Percentiles rank a stretch among this genome's conserved stretches.
phyloP scores from a whole-genome alignment of 2,888 invertebrate species.

The Adineta ricciae region DNA sequence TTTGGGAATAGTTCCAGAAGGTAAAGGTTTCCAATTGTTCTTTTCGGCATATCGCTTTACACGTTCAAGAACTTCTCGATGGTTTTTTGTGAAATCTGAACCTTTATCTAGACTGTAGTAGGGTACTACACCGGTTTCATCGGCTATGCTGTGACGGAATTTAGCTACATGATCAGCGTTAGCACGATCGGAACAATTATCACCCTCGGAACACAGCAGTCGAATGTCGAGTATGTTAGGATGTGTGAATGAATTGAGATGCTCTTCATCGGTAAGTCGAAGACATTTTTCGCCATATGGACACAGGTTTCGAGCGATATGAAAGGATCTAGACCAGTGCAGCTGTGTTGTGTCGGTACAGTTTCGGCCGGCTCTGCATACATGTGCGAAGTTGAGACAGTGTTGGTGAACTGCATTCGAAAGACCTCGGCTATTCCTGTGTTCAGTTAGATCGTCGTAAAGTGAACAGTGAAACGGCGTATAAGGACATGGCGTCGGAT shows the following conservation, averaged over 20 bases:
- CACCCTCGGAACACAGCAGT: neutral
- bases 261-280: neutral
- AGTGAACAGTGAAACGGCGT: neutral
- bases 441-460: neutral
- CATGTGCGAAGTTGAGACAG: neutral
- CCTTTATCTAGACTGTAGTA: neutral
- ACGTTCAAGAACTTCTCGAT: neutral
- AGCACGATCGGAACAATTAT: neutral
- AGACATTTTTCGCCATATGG: neutral
- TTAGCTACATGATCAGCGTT: neutral
- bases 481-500: neutral
- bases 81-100: neutral
- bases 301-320: neutral
- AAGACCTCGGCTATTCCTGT: neutral
- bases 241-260: neutral
- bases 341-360: neutral
- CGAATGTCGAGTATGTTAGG: neutral
- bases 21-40: neutral
- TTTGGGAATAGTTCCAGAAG: neutral
- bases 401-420: neutral
- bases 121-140: neutral
- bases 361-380: neutral
- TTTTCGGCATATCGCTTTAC: neutral
- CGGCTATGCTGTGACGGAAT: neutral
- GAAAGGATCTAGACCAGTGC: neutral